phyloP scores from a whole-genome alignment of 2,888 invertebrate genomes.

The Dorcus hopei region DNA sequence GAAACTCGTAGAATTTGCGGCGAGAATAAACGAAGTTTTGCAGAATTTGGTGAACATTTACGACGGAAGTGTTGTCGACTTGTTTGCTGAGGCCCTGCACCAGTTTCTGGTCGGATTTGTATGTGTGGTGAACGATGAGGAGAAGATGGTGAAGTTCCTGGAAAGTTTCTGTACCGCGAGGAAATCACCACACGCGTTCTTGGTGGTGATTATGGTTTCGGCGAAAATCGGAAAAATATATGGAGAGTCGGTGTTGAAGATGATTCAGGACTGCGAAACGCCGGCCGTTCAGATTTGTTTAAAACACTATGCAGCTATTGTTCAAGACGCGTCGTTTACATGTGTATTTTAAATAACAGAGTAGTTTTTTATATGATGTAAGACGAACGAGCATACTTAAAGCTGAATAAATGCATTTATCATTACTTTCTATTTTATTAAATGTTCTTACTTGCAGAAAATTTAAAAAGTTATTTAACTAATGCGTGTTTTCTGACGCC shows the following conservation, averaged over 20 bases:
- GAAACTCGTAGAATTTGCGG: background rate
- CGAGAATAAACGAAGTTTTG: conserved; percentile 1
- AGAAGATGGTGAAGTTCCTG: background rate
- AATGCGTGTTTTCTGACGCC: too few relatives aligned
- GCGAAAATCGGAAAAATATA: background rate
- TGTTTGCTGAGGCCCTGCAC: background rate
- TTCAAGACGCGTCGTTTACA: too few relatives aligned
- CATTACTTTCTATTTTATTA: too few relatives aligned
- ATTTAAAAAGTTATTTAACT: too few relatives aligned
- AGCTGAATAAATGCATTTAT: too few relatives aligned
- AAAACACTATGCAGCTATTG: too few relatives aligned
- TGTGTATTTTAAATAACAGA: too few relatives aligned
- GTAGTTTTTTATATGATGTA: too few relatives aligned
- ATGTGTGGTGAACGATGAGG: background rate
- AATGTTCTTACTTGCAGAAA: too few relatives aligned
- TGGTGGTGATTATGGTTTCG: background rate
- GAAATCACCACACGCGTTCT: background rate
- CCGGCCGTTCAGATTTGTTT: background rate
- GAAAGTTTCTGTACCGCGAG: background rate
- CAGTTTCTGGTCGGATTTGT: background rate
- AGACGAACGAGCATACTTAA: too few relatives aligned
- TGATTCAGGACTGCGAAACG: background rate
- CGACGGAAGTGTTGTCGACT: conserved; percentile 1
- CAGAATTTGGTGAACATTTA: conserved; percentile 2
- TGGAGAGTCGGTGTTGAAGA: background rate